phyloP scores from a whole-genome alignment of 2,113 vertebrate species.

The Ariopsis seemanni region DNA sequence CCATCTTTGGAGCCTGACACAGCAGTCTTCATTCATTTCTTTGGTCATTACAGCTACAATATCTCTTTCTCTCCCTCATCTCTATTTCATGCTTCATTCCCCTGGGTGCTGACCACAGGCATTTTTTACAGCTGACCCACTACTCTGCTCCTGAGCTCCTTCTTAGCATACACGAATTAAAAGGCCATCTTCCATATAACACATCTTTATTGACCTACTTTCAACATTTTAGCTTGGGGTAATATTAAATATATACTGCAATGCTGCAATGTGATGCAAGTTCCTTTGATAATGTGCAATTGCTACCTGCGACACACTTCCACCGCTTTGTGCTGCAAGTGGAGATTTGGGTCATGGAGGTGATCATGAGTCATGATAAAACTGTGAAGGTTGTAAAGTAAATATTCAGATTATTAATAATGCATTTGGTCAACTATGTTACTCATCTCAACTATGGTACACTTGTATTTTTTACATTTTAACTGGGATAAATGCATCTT shows the following conservation, averaged over 20 bases:
- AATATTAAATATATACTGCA: constrained; percentile 7
- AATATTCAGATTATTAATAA: not conserved
- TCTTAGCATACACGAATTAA: constrained; percentile 13
- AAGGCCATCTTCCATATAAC: not conserved
- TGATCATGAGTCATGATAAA: not conserved
- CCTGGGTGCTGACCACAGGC: constrained; percentile 56
- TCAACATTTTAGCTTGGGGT: not conserved
- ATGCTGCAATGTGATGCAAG: not conserved
- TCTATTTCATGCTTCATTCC: constrained; percentile 25
- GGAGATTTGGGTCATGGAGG: not conserved
- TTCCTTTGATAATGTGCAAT: not conserved
- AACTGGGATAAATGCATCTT: too few species aligned
- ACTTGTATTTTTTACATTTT: too few species aligned
- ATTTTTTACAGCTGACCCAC: constrained; percentile 47
- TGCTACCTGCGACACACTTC: not conserved
- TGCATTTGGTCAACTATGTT: not conserved
- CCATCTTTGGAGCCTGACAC: not conserved
- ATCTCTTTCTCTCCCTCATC: constrained; percentile 1
- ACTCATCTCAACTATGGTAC: not conserved
- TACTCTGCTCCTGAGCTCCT: constrained; percentile 32
- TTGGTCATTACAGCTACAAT: constrained; percentile 15
- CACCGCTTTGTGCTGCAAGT: not conserved
- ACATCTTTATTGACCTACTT: not conserved
- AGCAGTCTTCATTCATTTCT: constrained; percentile 12
- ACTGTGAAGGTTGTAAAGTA: not conserved